Base-by-base conservation (phyloP, 2,113 vertebrate species). In the Verasper variegatus region DNA sequence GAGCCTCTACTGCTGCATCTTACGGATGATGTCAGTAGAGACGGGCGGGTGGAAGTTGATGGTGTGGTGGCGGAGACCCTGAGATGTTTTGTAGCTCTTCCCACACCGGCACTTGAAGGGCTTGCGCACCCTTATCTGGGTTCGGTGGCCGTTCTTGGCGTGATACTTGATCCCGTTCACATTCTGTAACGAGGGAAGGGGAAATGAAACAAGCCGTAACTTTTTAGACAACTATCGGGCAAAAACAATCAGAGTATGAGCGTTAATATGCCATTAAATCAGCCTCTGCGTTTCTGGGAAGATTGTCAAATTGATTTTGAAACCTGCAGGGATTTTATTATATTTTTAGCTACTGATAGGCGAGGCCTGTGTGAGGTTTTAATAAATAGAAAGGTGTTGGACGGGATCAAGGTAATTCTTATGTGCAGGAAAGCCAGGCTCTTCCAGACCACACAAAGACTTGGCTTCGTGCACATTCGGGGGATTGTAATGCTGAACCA, bases 111-210 rank as follows among this genome's bases (percentile, higher is more conserved):
- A 99, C 89, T 98, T 98, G 93, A 98, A 99, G 61, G 97, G 97
- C 92, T 99, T 99, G 86, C 96, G 97, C 77, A 99, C 97, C 14
- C 97, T 96, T 85, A 99, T 97, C 93, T 99, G 97, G 20, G 97
- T 97, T 87, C 98, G 94, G 94, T 99, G 97, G 83, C 97, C 98
- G 24, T 99, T 99, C 95, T 99, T 99, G 89, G 97, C 98, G 2
- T 99, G 97, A 95, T 99, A 99, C 92, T 99, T 99, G 68, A 99
- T 98, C 81, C 97, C 97, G 13, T 99, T 99, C 91, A 99, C 98
- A 92, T 99, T 99, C 98, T 99, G 95, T 13, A 56, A 20, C 18
- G 47, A 51, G 18, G 7, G 15, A 15, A 51, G 59, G 20, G 52
- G 37, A n/a, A 26, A 3, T 15, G 3, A 40, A 26, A 6, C 21